Conservation (phyloP, 2,797 vertebrate species). For the Myoxocephalus aenaeus region DNA sequence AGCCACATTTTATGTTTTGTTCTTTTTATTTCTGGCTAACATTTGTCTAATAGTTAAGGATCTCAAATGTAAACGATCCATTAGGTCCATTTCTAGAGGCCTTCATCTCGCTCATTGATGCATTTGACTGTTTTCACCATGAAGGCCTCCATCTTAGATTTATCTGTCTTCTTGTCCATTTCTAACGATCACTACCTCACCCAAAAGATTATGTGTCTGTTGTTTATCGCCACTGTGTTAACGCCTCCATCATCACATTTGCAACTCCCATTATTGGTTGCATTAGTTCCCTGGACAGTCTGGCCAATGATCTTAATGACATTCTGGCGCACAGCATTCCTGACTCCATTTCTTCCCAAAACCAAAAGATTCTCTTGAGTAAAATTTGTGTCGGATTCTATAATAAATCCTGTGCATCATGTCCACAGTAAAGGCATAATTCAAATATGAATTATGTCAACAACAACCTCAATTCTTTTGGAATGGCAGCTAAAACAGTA, state of each 20-base stretch:
- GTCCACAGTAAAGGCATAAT: neutral
- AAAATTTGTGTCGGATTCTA: neutral
- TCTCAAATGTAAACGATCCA: constrained; percentile 5
- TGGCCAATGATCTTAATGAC: constrained; percentile 44
- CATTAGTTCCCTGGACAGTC: constrained; percentile 38
- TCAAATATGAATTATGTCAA: neutral
- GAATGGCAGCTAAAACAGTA: neutral
- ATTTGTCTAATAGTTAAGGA: constrained; percentile 17
- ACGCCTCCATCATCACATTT: constrained; percentile 48
- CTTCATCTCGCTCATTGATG: constrained; percentile 28
- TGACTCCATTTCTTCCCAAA: constrained; percentile 23
- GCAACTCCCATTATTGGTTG: constrained; percentile 36
- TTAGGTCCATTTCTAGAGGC: constrained; percentile 12
- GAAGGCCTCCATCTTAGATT: constrained; percentile 26
- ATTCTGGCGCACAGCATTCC: constrained; percentile 7
- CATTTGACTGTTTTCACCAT: constrained; percentile 36
- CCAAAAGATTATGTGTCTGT: constrained; percentile 44
- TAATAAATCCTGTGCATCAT: neutral
- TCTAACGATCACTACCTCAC: constrained; percentile 42
- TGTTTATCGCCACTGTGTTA: constrained; percentile 55
- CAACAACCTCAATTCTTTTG: neutral
- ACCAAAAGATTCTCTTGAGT: constrained; percentile 1
- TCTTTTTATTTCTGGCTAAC: neutral
- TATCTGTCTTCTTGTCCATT: constrained; percentile 36
- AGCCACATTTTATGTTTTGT: neutral